Evolutionary conservation across 2,888 invertebrate species (phyloP).

Genomic region (Drosophila merina): DNA sequence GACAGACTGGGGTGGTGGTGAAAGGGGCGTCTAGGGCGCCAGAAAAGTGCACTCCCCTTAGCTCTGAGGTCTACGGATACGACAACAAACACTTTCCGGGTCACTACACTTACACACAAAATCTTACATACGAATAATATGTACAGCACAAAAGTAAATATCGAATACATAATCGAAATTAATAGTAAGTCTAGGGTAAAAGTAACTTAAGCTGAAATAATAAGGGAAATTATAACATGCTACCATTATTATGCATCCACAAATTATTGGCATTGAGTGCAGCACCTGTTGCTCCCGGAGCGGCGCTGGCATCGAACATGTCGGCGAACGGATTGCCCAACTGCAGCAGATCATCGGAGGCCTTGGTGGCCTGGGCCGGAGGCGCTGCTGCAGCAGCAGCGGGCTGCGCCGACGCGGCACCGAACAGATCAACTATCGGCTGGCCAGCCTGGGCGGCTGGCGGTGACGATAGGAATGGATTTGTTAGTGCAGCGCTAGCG

Average conservation of each 20-base stretch:
- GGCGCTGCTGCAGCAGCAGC: conserved; percentile 83
- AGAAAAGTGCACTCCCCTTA: conserved; percentile 27
- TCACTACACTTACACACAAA: conserved; percentile 43
- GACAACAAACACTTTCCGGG: conserved; percentile 28
- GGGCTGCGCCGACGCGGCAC: conserved; percentile 83
- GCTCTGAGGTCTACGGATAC: conserved; percentile 38
- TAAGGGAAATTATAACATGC: conserved; percentile 81
- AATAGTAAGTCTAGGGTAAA: conserved; percentile 13
- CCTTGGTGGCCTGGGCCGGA: conserved; percentile 85
- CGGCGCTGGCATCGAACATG: conserved; percentile 90
- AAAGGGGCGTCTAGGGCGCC: conserved; percentile 22
- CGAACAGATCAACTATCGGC: conserved; percentile 92
- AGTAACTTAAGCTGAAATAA: conserved; percentile 51
- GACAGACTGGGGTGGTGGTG: conserved; percentile 16
- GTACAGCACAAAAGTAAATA: conserved; percentile 51
- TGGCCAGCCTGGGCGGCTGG: conserved; percentile 85
- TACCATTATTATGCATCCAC: conserved; percentile 85
- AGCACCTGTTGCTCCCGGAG: conserved; percentile 75
- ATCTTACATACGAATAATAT: conserved; percentile 30
- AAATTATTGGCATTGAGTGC: conserved; percentile 84
- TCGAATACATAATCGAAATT: conserved; percentile 34
- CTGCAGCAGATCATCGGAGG: conserved; percentile 94
- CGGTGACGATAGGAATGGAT: conserved; percentile 93
- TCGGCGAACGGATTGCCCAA: conserved; percentile 96
- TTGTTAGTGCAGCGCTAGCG: conserved; percentile 88